Base-by-base conservation (phyloP, 1,140 invertebrate genomes). In the Zaprionus taronus region DNA sequence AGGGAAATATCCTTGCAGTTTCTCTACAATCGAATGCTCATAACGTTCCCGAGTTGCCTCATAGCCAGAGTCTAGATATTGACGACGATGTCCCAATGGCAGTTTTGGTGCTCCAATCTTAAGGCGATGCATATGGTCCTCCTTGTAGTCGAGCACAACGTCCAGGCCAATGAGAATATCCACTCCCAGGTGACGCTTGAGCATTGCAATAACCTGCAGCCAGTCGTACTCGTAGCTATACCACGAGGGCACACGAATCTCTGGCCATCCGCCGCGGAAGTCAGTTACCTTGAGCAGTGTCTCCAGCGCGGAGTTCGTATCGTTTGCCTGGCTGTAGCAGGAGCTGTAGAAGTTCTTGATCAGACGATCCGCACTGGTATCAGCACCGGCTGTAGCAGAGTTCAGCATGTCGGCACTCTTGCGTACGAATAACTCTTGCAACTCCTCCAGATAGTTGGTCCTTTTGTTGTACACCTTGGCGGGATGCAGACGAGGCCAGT, bases 321-420 rank as follows among this genome's bases (percentile, higher is more conserved):
- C 57, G 11, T 81, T 79, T 0, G 76, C 74, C 31, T 87, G 75
- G 4, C 96, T 95, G 94, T 96, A 95, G 93, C 97, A 98, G 1
- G 97, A 97, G 71, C 94, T 94, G 93, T 96, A 98, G 92, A 98
- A 96, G 62, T 94, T 93, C 93, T 97, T 98, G 1, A 97, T 95
- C 92, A 97, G 96, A 0, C 77, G 73, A 80, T 92, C 91, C 15
- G 83, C 79, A n/a, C 73, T 76, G 26, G 72, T 81, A 41, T 92
- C 91, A 2, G 44, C 64, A 2, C 72, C 61, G 1, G 72, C 55
- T 5, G 72, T 90, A 0, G 81, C 15, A 4, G 62, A 65, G 38
- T 80, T 80, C 1, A 92, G 60, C 91, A 92, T 92, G 0, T 91
- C 87, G 0, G 78, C 83, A 12, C 89, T 82, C 12, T 92, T 92